Conservation (phyloP, 2,888 invertebrate species). For the Nyleta sp. region DNA sequence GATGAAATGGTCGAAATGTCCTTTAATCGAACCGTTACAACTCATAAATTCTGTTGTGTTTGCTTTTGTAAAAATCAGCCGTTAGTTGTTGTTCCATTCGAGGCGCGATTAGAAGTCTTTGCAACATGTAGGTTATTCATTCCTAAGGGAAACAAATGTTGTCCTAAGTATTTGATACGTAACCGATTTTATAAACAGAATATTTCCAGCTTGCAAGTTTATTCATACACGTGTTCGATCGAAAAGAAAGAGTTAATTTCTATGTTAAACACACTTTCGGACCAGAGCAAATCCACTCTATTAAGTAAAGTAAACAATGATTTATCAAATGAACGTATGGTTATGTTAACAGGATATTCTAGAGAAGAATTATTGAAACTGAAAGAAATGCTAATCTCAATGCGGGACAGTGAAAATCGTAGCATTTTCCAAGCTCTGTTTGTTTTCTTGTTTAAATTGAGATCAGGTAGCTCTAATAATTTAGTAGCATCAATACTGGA, state of each 20-base stretch:
- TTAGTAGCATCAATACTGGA: slow-evolving; percentile 17
- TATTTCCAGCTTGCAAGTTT: slow-evolving; percentile 5
- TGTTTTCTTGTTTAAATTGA: slow-evolving; percentile 33
- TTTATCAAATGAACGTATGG: too few species aligned
- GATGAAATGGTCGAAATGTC: slow-evolving; percentile 12
- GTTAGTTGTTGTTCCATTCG: slow-evolving; percentile 10
- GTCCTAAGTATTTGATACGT: slow-evolving; percentile 8
- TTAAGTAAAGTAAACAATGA: not conserved
- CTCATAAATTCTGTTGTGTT: slow-evolving; percentile 15
- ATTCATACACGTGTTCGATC: not conserved
- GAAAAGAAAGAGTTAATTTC: not conserved
- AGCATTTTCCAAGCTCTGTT: slow-evolving; percentile 31
- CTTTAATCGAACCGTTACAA: slow-evolving; percentile 3
- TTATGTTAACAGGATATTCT: too few species aligned
- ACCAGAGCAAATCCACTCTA: not conserved
- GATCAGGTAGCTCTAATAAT: slow-evolving; percentile 16
- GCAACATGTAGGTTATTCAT: slow-evolving; percentile 5
- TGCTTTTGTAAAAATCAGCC: slow-evolving; percentile 5
- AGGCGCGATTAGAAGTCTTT: slow-evolving; percentile 19
- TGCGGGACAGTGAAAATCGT: slow-evolving; percentile 19
- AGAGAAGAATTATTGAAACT: too few species aligned
- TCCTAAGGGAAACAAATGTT: slow-evolving; percentile 22
- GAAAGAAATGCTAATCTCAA: slow-evolving; percentile 8
- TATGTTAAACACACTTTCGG: not conserved
- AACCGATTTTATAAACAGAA: slow-evolving; percentile 8